Percentiles rank a stretch among this genome's conserved stretches.
Conservation (phyloP, 2,888 invertebrate genomes). For the Netelia melanura region DNA sequence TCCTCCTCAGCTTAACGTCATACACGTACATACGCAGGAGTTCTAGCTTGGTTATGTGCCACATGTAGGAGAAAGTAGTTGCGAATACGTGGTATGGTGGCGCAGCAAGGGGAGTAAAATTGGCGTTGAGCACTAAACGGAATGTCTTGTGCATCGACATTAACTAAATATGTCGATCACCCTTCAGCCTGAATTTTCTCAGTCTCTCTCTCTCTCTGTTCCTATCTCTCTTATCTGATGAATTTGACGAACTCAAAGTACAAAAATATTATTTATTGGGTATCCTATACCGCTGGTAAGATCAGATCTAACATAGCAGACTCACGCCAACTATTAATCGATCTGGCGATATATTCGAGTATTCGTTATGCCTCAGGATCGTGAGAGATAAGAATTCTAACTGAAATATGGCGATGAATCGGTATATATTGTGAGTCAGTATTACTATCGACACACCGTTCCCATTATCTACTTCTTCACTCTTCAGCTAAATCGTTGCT, state of each 20-base stretch:
- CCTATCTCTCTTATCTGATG: background rate
- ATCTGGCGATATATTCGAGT: background rate
- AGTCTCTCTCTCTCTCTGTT: constrained; percentile 1
- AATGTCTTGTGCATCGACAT: constrained; percentile 17
- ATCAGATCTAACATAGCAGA: background rate
- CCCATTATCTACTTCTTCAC: background rate
- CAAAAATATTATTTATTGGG: constrained; percentile 36
- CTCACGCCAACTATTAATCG: background rate
- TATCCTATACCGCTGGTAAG: background rate
- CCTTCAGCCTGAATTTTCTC: constrained; percentile 19
- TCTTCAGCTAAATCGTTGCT: background rate
- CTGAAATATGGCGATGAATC: no score
- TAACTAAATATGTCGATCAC: constrained; percentile 52
- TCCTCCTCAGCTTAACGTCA: no score
- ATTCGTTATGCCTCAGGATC: background rate
- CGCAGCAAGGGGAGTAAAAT: constrained; percentile 16
- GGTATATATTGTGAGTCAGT: no score
- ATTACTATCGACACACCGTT: background rate
- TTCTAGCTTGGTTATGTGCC: no score
- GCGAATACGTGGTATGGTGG: background rate
- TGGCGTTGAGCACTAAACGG: constrained; percentile 10
- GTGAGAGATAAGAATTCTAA: background rate
- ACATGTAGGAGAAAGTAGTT: constrained; percentile 7
- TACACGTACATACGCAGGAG: no score
- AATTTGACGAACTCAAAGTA: constrained; percentile 41